A percentile compares a stretch with the other conserved stretches of the same genome.
Conservation (phyloP, 2,888 invertebrate genomes). For the Synergus gifuensis region DNA sequence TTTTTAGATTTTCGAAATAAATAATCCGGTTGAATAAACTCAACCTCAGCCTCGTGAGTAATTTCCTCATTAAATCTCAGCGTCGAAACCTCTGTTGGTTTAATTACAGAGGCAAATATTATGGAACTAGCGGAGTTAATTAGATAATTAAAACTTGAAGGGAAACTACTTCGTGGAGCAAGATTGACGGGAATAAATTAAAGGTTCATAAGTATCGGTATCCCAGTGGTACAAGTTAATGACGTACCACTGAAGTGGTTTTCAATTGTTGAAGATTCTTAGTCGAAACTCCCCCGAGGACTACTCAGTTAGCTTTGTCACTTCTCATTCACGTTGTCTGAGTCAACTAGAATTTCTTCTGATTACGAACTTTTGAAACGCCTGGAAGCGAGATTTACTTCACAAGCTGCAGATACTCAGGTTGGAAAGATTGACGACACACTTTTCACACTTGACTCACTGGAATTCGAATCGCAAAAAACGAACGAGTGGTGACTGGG, state of each 20-base stretch:
- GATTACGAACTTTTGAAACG: neutral
- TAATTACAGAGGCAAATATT: conserved; percentile 71
- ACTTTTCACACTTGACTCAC: neutral
- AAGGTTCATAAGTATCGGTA: neutral
- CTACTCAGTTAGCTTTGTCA: neutral
- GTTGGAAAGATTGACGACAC: neutral
- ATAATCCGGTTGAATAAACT: neutral
- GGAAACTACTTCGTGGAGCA: conserved; percentile 50
- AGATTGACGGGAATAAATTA: conserved; percentile 32
- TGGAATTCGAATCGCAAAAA: neutral
- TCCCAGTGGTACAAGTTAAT: conserved; percentile 3
- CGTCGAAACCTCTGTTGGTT: conserved; percentile 53
- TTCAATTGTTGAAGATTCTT: neutral
- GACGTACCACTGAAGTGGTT: neutral
- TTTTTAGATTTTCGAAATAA: neutral
- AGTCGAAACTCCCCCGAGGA: too few species aligned
- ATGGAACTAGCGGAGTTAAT: conserved; percentile 70
- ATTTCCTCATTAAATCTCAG: conserved; percentile 10
- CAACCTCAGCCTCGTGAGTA: neutral
- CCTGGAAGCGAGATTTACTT: neutral
- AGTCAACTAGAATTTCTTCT: neutral
- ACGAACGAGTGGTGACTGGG: conserved; percentile 2
- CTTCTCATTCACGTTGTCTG: neutral
- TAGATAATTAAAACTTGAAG: conserved; percentile 72
- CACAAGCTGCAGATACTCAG: neutral